A percentile compares a stretch with the other conserved stretches of the same genome.
These are phyloP conservation scores for Bilobella aurantiaca DNA, from an alignment of 1,140 invertebrate species.

Conservation along the genomic window DNA sequence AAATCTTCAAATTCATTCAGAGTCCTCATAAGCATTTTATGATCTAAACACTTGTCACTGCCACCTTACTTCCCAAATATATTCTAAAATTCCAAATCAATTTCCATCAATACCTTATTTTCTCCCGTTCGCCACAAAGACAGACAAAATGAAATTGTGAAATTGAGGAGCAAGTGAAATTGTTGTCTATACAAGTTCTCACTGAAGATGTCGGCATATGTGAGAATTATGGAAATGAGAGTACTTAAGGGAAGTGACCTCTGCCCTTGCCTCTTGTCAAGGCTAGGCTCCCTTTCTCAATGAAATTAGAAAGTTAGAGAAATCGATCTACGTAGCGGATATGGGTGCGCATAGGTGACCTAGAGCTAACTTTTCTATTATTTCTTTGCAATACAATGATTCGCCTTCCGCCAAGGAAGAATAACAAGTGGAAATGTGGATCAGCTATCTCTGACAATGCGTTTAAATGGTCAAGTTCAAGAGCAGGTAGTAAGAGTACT, in stretches of 20 bases:
- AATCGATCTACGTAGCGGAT: slow-evolving; percentile 15
- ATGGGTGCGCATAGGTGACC: no score
- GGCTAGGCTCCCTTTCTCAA: no score
- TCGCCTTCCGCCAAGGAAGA: slow-evolving; percentile 33
- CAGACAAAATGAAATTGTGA: no score
- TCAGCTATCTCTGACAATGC: slow-evolving; percentile 19
- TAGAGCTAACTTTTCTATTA: neutral
- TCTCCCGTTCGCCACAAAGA: no score
- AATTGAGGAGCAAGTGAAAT: no score
- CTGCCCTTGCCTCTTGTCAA: no score
- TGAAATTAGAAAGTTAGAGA: slow-evolving; percentile 19
- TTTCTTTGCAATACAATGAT: slow-evolving; percentile 16
- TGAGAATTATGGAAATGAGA: neutral
- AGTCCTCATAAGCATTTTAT: no score
- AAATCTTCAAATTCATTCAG: no score
- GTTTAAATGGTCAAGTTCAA: slow-evolving; percentile 34
- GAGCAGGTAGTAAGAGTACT: slow-evolving; percentile 31
- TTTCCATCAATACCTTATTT: neutral
- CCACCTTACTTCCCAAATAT: no score
- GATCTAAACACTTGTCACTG: no score
- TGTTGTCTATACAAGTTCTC: no score
- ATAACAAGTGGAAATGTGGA: slow-evolving; percentile 35
- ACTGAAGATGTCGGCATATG: no score
- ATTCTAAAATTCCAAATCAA: neutral
- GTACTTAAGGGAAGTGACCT: neutral